Evolutionary conservation across 2,113 vertebrate species (phyloP).

Genomic region (Salvelinus fontinalis): DNA sequence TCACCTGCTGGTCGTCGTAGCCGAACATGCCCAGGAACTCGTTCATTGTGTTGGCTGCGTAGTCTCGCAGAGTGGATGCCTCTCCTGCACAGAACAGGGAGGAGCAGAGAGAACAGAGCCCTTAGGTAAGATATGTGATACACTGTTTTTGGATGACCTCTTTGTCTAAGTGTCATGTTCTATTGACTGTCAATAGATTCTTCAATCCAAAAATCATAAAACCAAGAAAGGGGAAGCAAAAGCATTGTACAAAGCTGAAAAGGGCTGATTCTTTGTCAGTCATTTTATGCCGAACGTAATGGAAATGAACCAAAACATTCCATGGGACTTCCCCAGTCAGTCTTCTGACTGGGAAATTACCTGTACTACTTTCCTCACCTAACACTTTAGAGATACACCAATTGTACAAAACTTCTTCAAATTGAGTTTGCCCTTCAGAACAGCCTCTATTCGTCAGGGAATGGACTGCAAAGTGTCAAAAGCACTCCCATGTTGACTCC

Average conservation of each 20-base stretch:
- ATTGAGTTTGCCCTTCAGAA: too few relatives aligned
- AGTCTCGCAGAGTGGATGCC: constrained; percentile 88
- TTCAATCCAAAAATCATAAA: constrained; percentile 1
- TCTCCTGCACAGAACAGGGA: constrained; percentile 77
- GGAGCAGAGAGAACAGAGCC: constrained; percentile 16
- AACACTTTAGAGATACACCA: neutral
- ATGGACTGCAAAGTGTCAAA: too few relatives aligned
- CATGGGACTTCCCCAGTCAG: constrained; percentile 12
- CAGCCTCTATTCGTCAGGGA: too few relatives aligned
- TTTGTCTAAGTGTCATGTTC: neutral
- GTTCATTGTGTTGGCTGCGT: constrained; percentile 96
- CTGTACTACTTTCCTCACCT: neutral
- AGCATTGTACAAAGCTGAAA: neutral
- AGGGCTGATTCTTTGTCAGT: neutral
- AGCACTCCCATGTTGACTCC: too few relatives aligned
- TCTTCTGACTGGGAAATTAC: constrained; percentile 3
- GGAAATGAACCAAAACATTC: constrained; percentile 5
- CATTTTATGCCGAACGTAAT: neutral
- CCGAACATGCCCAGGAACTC: constrained; percentile 98
- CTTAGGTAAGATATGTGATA: neutral
- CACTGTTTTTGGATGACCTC: neutral
- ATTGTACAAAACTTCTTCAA: neutral
- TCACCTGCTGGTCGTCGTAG: constrained; percentile 92
- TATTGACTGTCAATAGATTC: neutral
- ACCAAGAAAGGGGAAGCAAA: constrained; percentile 6